Conservation (phyloP, 2,797 vertebrate genomes). For the Psittacula echo region DNA sequence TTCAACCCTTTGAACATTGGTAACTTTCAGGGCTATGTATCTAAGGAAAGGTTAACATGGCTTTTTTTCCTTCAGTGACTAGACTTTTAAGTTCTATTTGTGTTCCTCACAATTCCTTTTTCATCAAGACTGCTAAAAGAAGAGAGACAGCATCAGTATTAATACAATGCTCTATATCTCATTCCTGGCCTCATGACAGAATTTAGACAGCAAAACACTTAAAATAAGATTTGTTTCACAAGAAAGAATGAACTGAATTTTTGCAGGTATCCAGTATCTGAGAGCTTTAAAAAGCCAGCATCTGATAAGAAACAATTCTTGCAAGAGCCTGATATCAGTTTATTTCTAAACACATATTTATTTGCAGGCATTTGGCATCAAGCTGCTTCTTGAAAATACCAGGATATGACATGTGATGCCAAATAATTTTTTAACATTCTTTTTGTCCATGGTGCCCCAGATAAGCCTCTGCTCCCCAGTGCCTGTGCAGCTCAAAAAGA, state of each 20-base stretch:
- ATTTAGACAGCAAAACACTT: conserved; percentile 30
- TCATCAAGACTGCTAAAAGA: conserved; percentile 10
- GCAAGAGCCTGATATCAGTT: not conserved
- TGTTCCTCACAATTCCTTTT: not conserved
- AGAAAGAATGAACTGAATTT: conserved; percentile 45
- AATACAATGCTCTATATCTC: not conserved
- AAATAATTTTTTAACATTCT: not conserved
- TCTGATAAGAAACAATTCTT: conserved; percentile 21
- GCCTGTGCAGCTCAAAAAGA: not conserved
- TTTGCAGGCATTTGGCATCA: not conserved
- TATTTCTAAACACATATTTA: conserved; percentile 2
- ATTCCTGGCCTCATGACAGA: not conserved
- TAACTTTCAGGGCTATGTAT: not conserved
- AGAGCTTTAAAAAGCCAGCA: conserved; percentile 13
- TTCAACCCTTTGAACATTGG: not conserved
- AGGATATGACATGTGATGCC: not conserved
- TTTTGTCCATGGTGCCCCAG: not conserved
- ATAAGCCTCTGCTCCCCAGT: not conserved
- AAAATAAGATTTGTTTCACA: conserved; percentile 41
- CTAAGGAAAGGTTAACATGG: not conserved
- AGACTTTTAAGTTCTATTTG: not conserved
- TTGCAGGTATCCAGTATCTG: conserved; percentile 23
- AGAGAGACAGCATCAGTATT: not conserved
- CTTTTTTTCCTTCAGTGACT: not conserved
- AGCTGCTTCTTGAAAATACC: not conserved